Evolutionary conservation across 2,113 vertebrate species (phyloP), one percentile per base, ranked within the genome.

Genomic region (Lutjanus erythropterus): DNA sequence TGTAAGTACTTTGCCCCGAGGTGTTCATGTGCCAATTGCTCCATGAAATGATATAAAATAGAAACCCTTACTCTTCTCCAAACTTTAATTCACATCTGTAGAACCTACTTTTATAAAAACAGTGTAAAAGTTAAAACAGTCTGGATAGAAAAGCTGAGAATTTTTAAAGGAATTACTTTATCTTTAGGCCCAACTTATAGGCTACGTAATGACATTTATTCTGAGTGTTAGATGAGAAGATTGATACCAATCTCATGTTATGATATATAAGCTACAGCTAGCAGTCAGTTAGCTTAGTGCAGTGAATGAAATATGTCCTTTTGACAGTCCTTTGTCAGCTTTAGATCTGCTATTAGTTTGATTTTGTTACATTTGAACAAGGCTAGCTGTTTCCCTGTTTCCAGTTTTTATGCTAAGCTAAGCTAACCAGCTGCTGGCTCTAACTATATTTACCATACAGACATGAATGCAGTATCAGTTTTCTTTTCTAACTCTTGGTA

Each of bases 1-100:
- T 80, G 97, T 97, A 93, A 96, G 95, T 92, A 7, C 25, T 71
- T 66, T 6, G 9, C 31, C 42, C 41, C 9, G 12, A 1, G 62
- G 47, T 21, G 35, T 44, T 27, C 35, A 27, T 37, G 33, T 46
- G n/a, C 6, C 19, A 16, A 14, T 3, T 16, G 4, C 35, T 46
- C 19, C 15, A 7, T 67, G 39, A 72, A 71, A 68, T 72, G 27
- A 52, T 14, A 42, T 15, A 15, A 42, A 42, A 42, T 42, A 16
- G 5, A 42, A 39, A 39, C 37, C n/a, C n/a, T n/a, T n/a, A n/a
- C n/a, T n/a, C n/a, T n/a, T 50, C 14, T 56, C 23, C 16, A 46
- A 44, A 44, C 53, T 33, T 44, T 21, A 31, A 59, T n/a, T 46
- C 14, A 9, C 21, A 56, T 25, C 7, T 33, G 10, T 47, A 15